Evolutionary conservation across 37 sponge, comb jelly and placozoan genomes (phyloP).

Genomic region (Corticium candelabrum): DNA sequence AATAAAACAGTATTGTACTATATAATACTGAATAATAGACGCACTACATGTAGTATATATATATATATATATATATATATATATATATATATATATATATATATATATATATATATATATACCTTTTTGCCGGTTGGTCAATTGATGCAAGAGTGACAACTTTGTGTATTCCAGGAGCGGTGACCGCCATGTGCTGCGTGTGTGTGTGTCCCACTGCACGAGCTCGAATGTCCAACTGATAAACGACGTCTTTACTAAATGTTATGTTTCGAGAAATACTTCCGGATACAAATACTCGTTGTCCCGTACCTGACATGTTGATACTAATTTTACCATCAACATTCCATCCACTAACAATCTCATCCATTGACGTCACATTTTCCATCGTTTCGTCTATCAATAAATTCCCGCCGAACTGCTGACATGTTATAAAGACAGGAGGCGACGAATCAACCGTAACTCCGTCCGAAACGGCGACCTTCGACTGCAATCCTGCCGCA

Average conservation of each 20-base stretch:
- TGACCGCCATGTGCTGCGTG: background rate
- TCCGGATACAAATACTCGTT: background rate
- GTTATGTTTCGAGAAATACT: background rate
- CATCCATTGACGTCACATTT: background rate
- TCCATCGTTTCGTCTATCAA: background rate
- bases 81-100: too few relatives aligned
- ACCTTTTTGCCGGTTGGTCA: too few relatives aligned
- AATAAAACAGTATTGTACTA: too few relatives aligned
- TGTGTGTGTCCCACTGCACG: background rate
- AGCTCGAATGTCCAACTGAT: background rate
- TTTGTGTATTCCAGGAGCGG: background rate
- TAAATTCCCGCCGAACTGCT: background rate
- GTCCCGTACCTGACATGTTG: too few relatives aligned
- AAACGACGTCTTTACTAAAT: background rate
- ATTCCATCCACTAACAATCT: background rate
- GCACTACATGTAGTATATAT: too few relatives aligned
- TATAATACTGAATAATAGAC: too few relatives aligned
- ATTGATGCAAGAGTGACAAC: too few relatives aligned
- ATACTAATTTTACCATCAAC: background rate
- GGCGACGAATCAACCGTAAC: background rate
- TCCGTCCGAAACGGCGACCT: background rate
- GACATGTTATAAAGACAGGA: background rate
- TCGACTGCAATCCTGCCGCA: background rate
- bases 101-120: too few relatives aligned
- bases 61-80: too few relatives aligned